Base-by-base conservation (phyloP, 1,140 invertebrate genomes). In the Bemisia tabaci region DNA sequence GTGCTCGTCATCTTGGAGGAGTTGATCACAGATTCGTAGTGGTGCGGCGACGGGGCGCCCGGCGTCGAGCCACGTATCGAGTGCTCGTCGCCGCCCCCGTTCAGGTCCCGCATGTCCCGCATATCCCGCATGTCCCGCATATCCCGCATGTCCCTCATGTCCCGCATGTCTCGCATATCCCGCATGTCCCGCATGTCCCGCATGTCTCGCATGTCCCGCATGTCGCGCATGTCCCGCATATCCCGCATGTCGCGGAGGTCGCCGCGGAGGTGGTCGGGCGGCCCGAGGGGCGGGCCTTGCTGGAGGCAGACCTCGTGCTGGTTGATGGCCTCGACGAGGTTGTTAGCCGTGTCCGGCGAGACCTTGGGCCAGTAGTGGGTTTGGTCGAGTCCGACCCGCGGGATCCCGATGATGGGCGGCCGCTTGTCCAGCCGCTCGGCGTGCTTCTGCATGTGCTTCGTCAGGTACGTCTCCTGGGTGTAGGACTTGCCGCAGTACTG, bases 401-500 rank as follows among this genome's bases (percentile, higher is more conserved):
- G 73, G 60, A 78, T 78, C 9, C 82, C 79, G 65, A 81, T 80
- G 66, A 92, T 92, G 0, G 90, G 88, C 26, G 90, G 89, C 73
- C 91, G 81, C 77, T 95, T 94, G 76, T 95, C 92, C 63, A 91
- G 88, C 68, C 92, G 80, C 72, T 96, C 91, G 12, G 92, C 88
- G 75, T 99, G 96, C 75, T 99, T 99, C 75, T 97, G 93, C 93
- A 99, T 94, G 78, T 99, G 97, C 76, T 98, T 97, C 69, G 91
- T 92, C 73, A 99, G 82, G 78, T 99, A 99, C 21, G 96, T 98
- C 80, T 98, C 95, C 78, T 99, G 96, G 5, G 96, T 98, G 79
- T 99, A 99, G 65, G 92, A 95, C 79, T 99, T 99, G 73, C 97
- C 97, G 79, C 97, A 99, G 77, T 95, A 97, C 75, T 95, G 92